phyloP scores from a whole-genome alignment of 2,113 vertebrate genomes.

The Aegithalos caudatus region DNA sequence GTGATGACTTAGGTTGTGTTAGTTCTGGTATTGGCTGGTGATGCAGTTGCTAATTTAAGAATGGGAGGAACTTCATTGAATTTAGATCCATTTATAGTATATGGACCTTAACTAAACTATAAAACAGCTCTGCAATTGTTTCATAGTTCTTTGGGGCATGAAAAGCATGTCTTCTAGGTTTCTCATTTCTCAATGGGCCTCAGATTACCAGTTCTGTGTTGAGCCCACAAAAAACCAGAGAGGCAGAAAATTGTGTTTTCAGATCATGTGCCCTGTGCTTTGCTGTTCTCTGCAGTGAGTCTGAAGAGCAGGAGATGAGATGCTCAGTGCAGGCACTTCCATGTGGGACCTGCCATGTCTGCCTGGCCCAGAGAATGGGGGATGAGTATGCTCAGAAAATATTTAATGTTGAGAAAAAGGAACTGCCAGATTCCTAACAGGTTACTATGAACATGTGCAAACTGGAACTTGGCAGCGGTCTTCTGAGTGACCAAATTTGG shows the following conservation, averaged over 20 bases:
- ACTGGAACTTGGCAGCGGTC: background rate
- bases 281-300: background rate
- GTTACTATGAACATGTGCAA: background rate
- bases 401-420: background rate
- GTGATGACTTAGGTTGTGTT: background rate
- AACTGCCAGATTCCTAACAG: background rate
- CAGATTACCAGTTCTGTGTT: background rate
- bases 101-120: background rate
- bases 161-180: background rate
- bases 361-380: background rate
- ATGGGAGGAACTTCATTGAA: background rate
- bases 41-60: background rate
- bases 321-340: background rate
- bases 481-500: conserved; percentile 11
- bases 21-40: background rate
- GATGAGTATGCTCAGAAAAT: background rate
- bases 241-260: background rate
- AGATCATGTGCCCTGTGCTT: background rate
- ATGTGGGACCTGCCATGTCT: background rate
- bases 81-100: background rate
- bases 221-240: background rate
- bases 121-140: background rate
- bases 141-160: background rate
- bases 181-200: background rate
- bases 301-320: background rate